Evolutionary conservation across 2,888 invertebrate genomes (phyloP), one percentile per base, ranked within the genome.

Genomic region (Entomobrya proxima): DNA sequence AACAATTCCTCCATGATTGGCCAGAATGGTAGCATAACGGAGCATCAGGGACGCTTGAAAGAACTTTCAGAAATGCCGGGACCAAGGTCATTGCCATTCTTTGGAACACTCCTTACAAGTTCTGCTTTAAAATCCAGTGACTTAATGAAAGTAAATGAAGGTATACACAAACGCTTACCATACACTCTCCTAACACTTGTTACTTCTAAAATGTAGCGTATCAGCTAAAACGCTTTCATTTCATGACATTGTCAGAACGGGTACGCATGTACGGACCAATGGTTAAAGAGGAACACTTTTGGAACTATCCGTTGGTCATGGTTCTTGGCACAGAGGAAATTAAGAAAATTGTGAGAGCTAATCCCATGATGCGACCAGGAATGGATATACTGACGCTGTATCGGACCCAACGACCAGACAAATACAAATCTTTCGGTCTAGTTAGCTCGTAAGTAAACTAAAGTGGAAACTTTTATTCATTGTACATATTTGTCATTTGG

Each of bases 341-440:
- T 88, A 96, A 96, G 91, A 94, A 94, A 37, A 95, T 97, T 18
- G 92, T 96, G n/a, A 94, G 94, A 89, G 40, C 61, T 15, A 94
- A 94, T 13, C 95, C 95, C 87, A 95, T 94, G 91, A 94, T 95
- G 90, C 93, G 97, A 21, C 97, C 97, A 13, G 95, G 96, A 40
- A 96, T 96, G 1, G 96, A 96, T 92, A 95, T 96, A 89, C 94
- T 96, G 30, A 72, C 47, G 0, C 93, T 94, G 90, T 97, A 97
- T 92, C 93, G 97, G 37, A 93, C 92, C 78, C 94, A 94, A 58
- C 93, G 95, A 21, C 95, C 95, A 0, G 97, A 97, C 91, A 93
- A 96, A 91, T 97, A 96, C 91, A 94, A 96, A 37, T 96, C 95
- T 88, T 94, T 95, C 30, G 97, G 97, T 89, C 93, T 97, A 75